Conservation (phyloP, 30 jellyfish, hydroid and myxozoan genomes). For the Cassiopea andromeda region DNA sequence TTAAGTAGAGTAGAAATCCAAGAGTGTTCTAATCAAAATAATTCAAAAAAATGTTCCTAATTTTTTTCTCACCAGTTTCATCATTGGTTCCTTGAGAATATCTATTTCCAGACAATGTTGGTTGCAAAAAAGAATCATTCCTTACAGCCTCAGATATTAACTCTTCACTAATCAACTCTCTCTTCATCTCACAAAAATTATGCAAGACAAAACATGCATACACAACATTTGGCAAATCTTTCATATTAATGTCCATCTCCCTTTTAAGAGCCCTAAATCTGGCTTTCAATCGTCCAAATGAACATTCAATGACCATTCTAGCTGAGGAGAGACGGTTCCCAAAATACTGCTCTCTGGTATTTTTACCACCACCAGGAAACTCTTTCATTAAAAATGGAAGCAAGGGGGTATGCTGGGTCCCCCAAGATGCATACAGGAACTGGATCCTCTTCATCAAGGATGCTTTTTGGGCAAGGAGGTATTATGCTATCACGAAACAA, state of each 20-base stretch:
- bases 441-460: conserved; percentile 58
- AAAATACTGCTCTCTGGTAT: conserved; percentile 40
- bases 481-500: conserved; percentile 15
- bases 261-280: conserved; percentile 54
- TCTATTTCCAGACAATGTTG: background rate
- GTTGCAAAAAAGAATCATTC: background rate
- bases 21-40: background rate
- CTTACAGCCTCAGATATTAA: background rate
- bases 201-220: conserved; percentile 50
- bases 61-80: background rate
- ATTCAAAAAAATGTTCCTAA: background rate
- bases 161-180: background rate
- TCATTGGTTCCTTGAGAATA: background rate
- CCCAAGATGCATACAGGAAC: conserved; percentile 79
- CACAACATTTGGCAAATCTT: conserved; percentile 46
- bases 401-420: conserved; percentile 77
- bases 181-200: conserved; percentile 51
- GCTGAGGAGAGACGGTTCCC: conserved; percentile 72
- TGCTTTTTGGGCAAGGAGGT: conserved; percentile 44
- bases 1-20: background rate
- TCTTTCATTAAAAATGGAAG: conserved; percentile 78
- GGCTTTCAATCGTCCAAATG: conserved; percentile 78
- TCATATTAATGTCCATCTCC: conserved; percentile 59
- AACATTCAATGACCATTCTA: conserved; percentile 75
- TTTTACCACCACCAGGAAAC: conserved; percentile 47